Evolutionary conservation across 2,888 invertebrate species (phyloP).

Genomic region (Oligia strigilis): DNA sequence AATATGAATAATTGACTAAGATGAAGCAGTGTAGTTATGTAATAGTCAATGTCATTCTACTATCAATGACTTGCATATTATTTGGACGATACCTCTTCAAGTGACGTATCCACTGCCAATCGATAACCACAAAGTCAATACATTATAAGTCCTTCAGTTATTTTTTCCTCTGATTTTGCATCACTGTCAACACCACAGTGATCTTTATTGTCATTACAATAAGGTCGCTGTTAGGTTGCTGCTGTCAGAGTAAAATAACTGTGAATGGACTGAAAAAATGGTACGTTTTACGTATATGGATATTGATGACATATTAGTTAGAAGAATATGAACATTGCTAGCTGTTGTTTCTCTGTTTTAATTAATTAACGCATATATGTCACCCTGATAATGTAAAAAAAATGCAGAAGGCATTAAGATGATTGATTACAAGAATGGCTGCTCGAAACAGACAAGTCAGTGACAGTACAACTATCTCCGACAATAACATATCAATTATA

Average conservation of each 20-base stretch:
- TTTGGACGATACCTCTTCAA: neutral
- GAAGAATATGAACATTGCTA: neutral
- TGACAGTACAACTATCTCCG: conserved; percentile 10
- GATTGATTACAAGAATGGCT: conserved; percentile 1
- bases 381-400: neutral
- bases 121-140: neutral
- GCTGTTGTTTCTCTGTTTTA: neutral
- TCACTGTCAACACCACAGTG: neutral
- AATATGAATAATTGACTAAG: neutral
- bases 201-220: neutral
- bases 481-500: conserved; percentile 38
- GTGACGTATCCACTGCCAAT: neutral
- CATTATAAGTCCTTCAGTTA: neutral
- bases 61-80: neutral
- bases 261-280: neutral
- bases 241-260: neutral
- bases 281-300: neutral
- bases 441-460: neutral
- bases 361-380: neutral
- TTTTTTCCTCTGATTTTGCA: neutral
- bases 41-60: neutral
- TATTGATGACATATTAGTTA: neutral
- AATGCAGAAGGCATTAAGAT: neutral
- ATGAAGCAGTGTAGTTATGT: neutral
- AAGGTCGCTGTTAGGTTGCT: neutral